Conservation (phyloP, 2,113 vertebrate genomes). For the Ancistrus triradiatus region DNA sequence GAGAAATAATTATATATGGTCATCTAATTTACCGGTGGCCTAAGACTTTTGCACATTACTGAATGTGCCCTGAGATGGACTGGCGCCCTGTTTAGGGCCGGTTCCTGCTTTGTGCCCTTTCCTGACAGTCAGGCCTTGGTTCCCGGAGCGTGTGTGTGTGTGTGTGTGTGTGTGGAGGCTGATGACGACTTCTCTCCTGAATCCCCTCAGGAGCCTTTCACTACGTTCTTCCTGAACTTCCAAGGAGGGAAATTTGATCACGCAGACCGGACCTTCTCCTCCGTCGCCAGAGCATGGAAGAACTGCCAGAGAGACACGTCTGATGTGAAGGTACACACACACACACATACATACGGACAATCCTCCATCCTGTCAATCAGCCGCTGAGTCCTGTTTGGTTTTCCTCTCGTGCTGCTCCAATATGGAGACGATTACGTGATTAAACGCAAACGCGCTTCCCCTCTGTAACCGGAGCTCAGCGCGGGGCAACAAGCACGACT, state of each 20-base stretch:
- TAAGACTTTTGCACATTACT: too few species aligned
- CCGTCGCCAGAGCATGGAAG: constrained; percentile 90
- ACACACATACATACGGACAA: constrained; percentile 6
- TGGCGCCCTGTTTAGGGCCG: too few species aligned
- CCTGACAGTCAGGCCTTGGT: too few species aligned
- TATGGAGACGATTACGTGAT: constrained; percentile 44
- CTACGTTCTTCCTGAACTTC: constrained; percentile 93
- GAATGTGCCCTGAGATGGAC: too few species aligned
- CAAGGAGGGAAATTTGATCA: constrained; percentile 99
- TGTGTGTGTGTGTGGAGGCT: neutral
- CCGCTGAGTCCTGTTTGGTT: constrained; percentile 21
- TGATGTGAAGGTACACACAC: constrained; percentile 85
- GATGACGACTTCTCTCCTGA: neutral
- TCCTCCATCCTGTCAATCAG: constrained; percentile 11
- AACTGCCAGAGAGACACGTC: constrained; percentile 97
- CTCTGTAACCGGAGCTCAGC: constrained; percentile 36
- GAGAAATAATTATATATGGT: too few species aligned
- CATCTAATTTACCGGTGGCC: too few species aligned
- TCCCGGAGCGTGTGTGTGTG: neutral
- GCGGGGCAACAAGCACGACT: constrained; percentile 32
- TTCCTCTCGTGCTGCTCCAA: constrained; percentile 35
- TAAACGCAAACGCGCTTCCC: constrained; percentile 37
- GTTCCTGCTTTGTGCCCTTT: too few species aligned
- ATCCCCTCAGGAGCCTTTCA: constrained; percentile 91
- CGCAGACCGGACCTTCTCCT: constrained; percentile 94